These are phyloP conservation scores for Clarias gariepinus DNA, from an alignment of 2,113 vertebrate species.

Conservation along the genomic window DNA sequence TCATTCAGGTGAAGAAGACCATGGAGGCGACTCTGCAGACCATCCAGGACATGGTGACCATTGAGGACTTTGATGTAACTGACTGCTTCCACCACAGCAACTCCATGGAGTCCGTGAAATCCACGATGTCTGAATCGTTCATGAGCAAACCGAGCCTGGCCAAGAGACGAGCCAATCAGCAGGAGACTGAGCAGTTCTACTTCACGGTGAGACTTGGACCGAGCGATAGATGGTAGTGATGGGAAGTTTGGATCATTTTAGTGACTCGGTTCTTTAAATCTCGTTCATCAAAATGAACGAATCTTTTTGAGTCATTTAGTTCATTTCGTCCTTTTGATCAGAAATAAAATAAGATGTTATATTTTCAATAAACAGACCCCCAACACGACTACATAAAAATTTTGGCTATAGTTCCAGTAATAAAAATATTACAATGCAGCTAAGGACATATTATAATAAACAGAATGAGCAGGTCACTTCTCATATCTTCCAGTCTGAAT, in stretches of 20 bases:
- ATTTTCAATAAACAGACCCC: too few species aligned
- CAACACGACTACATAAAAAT: too few species aligned
- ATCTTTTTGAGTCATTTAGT: too few species aligned
- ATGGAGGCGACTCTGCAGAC: slow-evolving; percentile 98
- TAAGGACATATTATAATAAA: too few species aligned
- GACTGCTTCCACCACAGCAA: slow-evolving; percentile 99
- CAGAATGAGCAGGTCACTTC: too few species aligned
- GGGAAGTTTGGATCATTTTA: neutral
- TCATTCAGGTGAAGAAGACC: slow-evolving; percentile 92
- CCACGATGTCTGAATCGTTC: slow-evolving; percentile 93
- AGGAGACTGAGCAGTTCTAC: slow-evolving; percentile 98
- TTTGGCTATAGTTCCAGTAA: too few species aligned
- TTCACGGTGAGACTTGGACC: slow-evolving; percentile 79
- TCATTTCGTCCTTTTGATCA: too few species aligned
- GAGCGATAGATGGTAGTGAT: neutral
- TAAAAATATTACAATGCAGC: too few species aligned
- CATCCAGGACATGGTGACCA: slow-evolving; percentile 96
- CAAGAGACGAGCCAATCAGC: slow-evolving; percentile 95
- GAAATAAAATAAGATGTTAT: too few species aligned
- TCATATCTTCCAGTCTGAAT: too few species aligned
- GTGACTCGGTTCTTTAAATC: too few species aligned
- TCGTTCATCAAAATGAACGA: too few species aligned
- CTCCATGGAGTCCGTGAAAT: slow-evolving; percentile 99
- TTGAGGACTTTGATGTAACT: slow-evolving; percentile 95
- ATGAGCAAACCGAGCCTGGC: slow-evolving; percentile 98